phyloP scores from a whole-genome alignment of 2,888 invertebrate species.

The Nemoura dubitans region DNA sequence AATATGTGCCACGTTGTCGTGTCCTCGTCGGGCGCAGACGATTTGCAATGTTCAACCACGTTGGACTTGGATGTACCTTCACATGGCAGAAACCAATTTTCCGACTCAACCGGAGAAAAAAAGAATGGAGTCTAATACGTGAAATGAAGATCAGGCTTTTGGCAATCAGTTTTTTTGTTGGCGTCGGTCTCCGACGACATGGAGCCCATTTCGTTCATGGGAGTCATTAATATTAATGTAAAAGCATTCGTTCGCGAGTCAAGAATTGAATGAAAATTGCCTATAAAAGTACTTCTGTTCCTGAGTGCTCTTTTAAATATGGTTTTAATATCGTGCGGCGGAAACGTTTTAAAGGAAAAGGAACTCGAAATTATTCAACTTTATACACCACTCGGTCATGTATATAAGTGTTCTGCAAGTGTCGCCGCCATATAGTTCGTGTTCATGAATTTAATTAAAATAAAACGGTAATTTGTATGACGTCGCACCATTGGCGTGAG shows the following conservation, averaged over 20 bases:
- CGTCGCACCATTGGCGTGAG: no score
- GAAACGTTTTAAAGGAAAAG: not conserved
- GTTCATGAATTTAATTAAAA: constrained; percentile 12
- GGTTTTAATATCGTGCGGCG: not conserved
- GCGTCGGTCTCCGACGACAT: not conserved
- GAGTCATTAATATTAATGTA: constrained; percentile 20
- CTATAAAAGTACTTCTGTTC: constrained; percentile 20
- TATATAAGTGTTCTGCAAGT: not conserved
- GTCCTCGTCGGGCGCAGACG: not conserved
- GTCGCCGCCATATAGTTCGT: not conserved
- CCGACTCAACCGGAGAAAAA: not conserved
- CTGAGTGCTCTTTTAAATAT: constrained; percentile 25
- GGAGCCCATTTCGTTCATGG: not conserved
- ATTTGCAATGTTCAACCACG: not conserved
- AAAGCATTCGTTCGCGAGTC: not conserved
- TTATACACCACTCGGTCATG: not conserved
- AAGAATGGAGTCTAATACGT: not conserved
- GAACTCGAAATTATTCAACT: not conserved
- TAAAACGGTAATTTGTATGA: not conserved
- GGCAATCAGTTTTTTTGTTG: constrained; percentile 16
- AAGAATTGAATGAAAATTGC: constrained; percentile 19
- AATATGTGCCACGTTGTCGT: not conserved
- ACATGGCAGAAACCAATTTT: constrained; percentile 9
- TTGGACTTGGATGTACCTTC: not conserved
- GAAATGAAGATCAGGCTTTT: constrained; percentile 7